Evolutionary conservation across 2,888 invertebrate species (phyloP), one percentile per base, ranked within the genome.

Genomic region (Drosophila multiciliata): DNA sequence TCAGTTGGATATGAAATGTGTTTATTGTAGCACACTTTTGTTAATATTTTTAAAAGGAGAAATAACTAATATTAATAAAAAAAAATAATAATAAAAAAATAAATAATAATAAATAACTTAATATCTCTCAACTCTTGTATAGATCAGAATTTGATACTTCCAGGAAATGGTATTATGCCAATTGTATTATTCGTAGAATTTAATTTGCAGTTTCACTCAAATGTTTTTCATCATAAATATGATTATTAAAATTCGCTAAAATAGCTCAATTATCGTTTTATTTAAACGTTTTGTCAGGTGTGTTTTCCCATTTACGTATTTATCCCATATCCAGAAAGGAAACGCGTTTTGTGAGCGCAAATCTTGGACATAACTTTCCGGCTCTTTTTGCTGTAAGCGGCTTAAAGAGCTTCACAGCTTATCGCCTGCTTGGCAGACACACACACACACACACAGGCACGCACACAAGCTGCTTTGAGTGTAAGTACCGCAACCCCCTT

Each of bases 381-480:
- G 53, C 61, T 71, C 49, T 63, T 66, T 55, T 38, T 17, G 17
- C 66, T 45, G 49, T 83, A 88, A 84, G 86, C 82, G n/a, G 88
- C 87, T 84, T 88, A 80, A 74, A 66, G 81, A 49, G 76, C 63
- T 75, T 73, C 32, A 33, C 66, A 63, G 88, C 86, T 84, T 84
- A 84, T 84, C 84, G 84, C 57, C 72, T 72, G 83, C 71, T 81
- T 58, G 61, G 70, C 87, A 84, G 83, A 33, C 48, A 29, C 52
- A 48, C 35, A 53, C 17, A 33, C 15, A 23, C 52, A 48, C 35
- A 53, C 17, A 32, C 7, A 20, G 29, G 29, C n/a, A 12, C 26
- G 26, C 15, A 20, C 15, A 35, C 15, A 54, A 54, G 33, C 33
- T 45, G 48, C 48, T 23, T 29, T 40, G 54, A 55, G 58, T 33